Percentiles rank a stretch among this genome's conserved stretches.
Conservation (phyloP, 1,140 invertebrate species). For the Zaprionus capensis region DNA sequence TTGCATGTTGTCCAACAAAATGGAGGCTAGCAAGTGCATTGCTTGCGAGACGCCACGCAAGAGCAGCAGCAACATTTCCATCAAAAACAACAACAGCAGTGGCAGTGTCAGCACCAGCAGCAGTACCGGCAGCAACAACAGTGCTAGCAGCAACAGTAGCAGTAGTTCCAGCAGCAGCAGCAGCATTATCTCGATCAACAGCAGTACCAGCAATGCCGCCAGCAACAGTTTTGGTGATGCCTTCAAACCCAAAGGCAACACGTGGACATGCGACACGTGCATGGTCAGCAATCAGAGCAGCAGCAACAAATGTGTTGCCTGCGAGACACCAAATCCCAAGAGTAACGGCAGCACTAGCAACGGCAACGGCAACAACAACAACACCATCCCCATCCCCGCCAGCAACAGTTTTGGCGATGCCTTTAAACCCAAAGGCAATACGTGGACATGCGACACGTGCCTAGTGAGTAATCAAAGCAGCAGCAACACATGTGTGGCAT, state of each 20-base stretch:
- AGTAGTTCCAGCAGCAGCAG: slow-evolving; percentile 8
- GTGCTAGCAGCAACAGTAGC: background rate
- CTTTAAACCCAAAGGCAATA: slow-evolving; percentile 85
- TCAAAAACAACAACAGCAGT: background rate
- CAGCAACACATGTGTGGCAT: slow-evolving; percentile 86
- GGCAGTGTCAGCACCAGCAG: background rate
- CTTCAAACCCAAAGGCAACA: slow-evolving; percentile 85
- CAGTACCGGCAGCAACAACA: background rate
- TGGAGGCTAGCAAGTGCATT: slow-evolving; percentile 86
- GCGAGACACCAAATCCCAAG: slow-evolving; percentile 56
- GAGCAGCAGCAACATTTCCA: background rate
- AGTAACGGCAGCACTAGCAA: background rate
- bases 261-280: slow-evolving; percentile 88
- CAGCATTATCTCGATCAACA: background rate
- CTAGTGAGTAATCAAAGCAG: slow-evolving; percentile 86
- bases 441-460: slow-evolving; percentile 88
- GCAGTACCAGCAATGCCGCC: slow-evolving; percentile 5
- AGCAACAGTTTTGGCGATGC: slow-evolving; percentile 84
- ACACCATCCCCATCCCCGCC: slow-evolving; percentile 6
- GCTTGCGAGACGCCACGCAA: slow-evolving; percentile 47
- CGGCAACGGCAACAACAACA: no score
- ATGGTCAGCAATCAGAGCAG: slow-evolving; percentile 86
- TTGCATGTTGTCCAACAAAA: slow-evolving; percentile 88
- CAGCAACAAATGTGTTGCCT: slow-evolving; percentile 86
- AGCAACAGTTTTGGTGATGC: slow-evolving; percentile 84